A percentile compares a stretch with the other conserved stretches of the same genome.
Evolutionary conservation across 2,113 vertebrate species (phyloP).

Genomic region (Rhadina sibilatrix): DNA sequence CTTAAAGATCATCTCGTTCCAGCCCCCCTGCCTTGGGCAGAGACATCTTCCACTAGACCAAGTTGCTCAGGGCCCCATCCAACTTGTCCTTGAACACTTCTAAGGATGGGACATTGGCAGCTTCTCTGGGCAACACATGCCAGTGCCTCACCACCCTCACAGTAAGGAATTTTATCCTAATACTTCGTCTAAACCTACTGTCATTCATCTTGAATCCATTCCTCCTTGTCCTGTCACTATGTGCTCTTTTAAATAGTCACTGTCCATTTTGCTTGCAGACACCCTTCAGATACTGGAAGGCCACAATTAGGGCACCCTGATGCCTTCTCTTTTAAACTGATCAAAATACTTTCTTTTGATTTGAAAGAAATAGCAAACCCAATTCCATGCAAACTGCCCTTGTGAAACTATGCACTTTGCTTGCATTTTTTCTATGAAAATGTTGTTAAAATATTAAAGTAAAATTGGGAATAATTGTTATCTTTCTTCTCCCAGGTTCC

Average conservation of each 20-base stretch:
- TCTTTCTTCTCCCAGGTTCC: neutral
- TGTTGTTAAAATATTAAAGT: neutral
- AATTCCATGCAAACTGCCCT: neutral
- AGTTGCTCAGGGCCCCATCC: neutral
- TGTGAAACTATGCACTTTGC: neutral
- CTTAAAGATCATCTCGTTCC: neutral
- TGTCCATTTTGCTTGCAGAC: neutral
- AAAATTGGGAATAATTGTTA: neutral
- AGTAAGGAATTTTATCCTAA: neutral
- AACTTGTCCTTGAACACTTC: neutral
- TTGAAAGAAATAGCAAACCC: rapidly evolving
- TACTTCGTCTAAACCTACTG: neutral
- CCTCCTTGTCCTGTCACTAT: neutral
- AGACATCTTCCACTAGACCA: neutral
- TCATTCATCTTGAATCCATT: neutral
- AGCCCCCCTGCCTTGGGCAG: neutral
- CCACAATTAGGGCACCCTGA: neutral
- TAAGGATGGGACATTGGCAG: neutral
- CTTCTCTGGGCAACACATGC: neutral
- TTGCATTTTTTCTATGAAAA: neutral
- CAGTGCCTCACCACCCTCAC: neutral
- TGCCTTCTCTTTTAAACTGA: neutral
- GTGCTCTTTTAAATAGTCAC: neutral
- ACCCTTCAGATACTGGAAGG: neutral
- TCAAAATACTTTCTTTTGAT: neutral